Evolutionary conservation across 2,113 vertebrate species (phyloP).

Genomic region (Amphilophus citrinellus): DNA sequence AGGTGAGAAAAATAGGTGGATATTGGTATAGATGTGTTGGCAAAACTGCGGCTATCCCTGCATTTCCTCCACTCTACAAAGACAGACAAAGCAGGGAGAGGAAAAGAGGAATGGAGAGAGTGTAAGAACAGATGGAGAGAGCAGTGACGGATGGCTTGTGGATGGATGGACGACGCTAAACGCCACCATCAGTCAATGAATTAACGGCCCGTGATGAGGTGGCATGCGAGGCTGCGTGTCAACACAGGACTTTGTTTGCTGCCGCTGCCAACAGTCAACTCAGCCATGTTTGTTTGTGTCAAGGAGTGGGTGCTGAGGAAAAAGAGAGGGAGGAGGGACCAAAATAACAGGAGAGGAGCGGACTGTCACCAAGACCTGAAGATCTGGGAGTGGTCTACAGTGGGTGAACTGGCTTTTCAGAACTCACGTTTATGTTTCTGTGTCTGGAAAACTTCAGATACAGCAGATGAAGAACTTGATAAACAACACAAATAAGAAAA

Average conservation of each 20-base stretch:
- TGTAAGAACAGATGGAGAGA: conserved; percentile 53
- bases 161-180: conserved; percentile 57
- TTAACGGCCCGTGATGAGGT: conserved; percentile 65
- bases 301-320: conserved; percentile 35
- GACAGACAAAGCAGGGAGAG: conserved; percentile 27
- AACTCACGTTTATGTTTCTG: background rate
- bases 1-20: conserved; percentile 22
- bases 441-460: background rate
- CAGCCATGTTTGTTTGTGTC: conserved; percentile 64
- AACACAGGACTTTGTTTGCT: conserved; percentile 51
- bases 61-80: background rate
- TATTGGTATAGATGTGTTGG: conserved; percentile 38
- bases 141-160: conserved; percentile 47
- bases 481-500: background rate
- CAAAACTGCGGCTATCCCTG: background rate
- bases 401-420: background rate
- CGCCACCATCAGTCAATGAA: conserved; percentile 69
- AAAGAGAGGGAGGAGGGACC: background rate
- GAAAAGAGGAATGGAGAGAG: conserved; percentile 22
- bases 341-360: conserved; percentile 4
- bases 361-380: background rate
- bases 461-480: background rate
- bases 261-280: conserved; percentile 45
- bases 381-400: background rate
- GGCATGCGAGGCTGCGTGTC: conserved; percentile 38